phyloP scores from a whole-genome alignment of 2,797 vertebrate species.

The Pangasius djambal region DNA sequence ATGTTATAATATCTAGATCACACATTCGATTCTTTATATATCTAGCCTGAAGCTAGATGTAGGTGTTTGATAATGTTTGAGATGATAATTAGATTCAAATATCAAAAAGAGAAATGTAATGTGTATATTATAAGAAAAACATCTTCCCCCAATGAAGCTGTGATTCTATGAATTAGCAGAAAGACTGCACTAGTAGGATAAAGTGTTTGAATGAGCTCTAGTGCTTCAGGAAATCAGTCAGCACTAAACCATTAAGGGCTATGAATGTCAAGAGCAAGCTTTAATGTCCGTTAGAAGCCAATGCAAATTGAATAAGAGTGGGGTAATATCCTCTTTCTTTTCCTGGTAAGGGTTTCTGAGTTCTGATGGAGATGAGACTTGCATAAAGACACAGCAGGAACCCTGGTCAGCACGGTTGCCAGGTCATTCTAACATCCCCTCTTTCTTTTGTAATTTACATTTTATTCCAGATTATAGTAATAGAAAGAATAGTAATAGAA shows the following conservation, averaged over 20 bases:
- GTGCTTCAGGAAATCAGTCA: slow-evolving; percentile 8
- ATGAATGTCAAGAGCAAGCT: slow-evolving; percentile 19
- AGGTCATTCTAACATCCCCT: background rate
- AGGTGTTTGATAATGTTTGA: background rate
- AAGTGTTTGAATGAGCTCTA: background rate
- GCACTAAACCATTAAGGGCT: background rate
- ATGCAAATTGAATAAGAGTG: slow-evolving; percentile 7
- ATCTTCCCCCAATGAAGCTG: background rate
- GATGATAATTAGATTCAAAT: background rate
- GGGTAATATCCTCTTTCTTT: background rate
- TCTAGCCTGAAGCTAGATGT: background rate
- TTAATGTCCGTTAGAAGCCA: background rate
- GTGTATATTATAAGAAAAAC: background rate
- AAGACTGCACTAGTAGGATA: background rate
- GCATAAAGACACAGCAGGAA: slow-evolving; percentile 1
- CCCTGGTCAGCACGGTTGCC: background rate
- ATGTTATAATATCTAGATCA: background rate
- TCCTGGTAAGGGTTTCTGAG: background rate
- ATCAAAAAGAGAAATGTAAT: background rate
- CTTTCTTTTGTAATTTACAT: background rate
- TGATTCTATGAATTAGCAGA: background rate
- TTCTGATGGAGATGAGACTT: background rate
- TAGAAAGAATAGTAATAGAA: background rate
- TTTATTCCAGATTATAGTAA: background rate
- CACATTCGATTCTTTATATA: background rate